phyloP scores from a whole-genome alignment of 2,113 vertebrate genomes.

The Paraplagusia blochii region DNA sequence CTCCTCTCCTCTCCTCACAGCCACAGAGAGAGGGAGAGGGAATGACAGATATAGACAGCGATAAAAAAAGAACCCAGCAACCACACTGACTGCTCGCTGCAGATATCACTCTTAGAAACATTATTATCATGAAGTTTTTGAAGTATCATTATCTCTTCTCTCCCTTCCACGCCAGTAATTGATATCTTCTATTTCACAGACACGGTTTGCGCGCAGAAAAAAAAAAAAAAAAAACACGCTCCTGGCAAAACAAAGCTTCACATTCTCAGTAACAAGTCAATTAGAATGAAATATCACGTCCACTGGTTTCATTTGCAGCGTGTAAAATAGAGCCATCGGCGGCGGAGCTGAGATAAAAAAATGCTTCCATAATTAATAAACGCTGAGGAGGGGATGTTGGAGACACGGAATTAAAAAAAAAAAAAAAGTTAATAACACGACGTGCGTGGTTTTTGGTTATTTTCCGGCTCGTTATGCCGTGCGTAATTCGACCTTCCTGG shows the following conservation, averaged over 20 bases:
- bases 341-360: conserved; percentile 2
- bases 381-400: neutral
- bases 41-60: neutral
- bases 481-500: conserved; percentile 59
- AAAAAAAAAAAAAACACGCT: too few species aligned
- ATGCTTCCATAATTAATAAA: conserved; percentile 17
- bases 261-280: conserved; percentile 51
- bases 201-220: conserved; percentile 30
- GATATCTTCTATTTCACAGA: conserved; percentile 34
- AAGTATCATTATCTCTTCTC: conserved; percentile 4
- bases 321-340: conserved; percentile 28
- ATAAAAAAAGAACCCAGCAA: neutral
- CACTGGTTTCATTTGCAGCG: conserved; percentile 33
- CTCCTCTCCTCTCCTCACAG: neutral
- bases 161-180: conserved; percentile 41
- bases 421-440: neutral
- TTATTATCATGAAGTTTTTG: conserved; percentile 6
- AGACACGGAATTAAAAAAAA: neutral
- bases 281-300: conserved; percentile 47
- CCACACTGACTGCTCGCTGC: conserved; percentile 15
- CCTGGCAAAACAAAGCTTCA: conserved; percentile 24
- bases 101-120: conserved; percentile 10
- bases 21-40: too few species aligned
- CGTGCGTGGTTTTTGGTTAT: neutral
- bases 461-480: conserved; percentile 11